Evolutionary conservation across 35 echinoderm and acorn worm species (phyloP).

Genomic region (Holothuria glaberrima): DNA sequence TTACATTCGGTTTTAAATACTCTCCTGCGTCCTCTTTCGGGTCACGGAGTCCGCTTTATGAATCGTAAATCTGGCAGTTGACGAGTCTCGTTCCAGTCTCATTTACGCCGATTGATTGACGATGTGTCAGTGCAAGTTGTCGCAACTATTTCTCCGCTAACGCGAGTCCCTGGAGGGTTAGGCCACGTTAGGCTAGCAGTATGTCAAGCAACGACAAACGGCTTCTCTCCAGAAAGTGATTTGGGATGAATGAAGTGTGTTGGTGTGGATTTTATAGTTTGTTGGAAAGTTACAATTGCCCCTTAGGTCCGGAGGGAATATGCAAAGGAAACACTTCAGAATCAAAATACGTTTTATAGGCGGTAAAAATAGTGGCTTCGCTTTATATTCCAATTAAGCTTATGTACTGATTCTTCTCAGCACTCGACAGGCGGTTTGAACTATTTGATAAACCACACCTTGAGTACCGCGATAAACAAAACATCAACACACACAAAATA

Average conservation of each 20-base stretch:
- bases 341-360: neutral
- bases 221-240: neutral
- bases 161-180: slow-evolving; percentile 34
- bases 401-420: slow-evolving; percentile 23
- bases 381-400: slow-evolving; percentile 30
- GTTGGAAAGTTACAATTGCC: slow-evolving; percentile 23
- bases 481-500: too few relatives aligned
- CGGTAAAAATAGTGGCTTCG: slow-evolving; percentile 15
- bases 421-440: slow-evolving; percentile 23
- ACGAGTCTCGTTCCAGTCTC: slow-evolving; percentile 47
- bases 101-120: slow-evolving; percentile 46
- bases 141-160: slow-evolving; percentile 41
- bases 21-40: slow-evolving; percentile 43
- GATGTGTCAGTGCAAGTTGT: slow-evolving; percentile 36
- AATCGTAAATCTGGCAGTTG: slow-evolving; percentile 53
- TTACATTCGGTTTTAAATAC: slow-evolving; percentile 59
- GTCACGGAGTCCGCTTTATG: slow-evolving; percentile 44
- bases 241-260: slow-evolving; percentile 13
- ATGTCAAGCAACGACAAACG: slow-evolving; percentile 26
- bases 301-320: neutral
- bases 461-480: too few relatives aligned
- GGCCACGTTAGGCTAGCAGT: slow-evolving; percentile 37
- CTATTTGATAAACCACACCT: neutral
- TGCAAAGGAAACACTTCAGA: slow-evolving; percentile 19
- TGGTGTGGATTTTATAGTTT: slow-evolving; percentile 45